Base-by-base conservation (phyloP, 2,888 invertebrate species). In the Hypsopygia costalis region DNA sequence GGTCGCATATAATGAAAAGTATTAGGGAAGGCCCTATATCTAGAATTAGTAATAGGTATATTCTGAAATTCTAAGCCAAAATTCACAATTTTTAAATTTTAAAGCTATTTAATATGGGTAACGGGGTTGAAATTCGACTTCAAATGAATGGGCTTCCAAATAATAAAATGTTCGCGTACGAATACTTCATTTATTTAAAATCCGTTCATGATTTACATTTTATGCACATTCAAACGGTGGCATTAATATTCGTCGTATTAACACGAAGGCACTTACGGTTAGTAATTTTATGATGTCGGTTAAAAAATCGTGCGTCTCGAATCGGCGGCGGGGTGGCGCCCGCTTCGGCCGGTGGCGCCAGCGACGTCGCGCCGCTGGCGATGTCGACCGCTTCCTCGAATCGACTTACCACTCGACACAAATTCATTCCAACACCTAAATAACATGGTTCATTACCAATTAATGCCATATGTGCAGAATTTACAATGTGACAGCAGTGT, bases 301-400 rank as follows among this genome's bases (percentile, higher is more conserved):
- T 57, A 71, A 80, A 81, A 70, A 75, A 72, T 65, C 53, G 57
- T 62, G 46, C 55, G 71, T 58, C 64, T 68, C 58, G 69, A 55
- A 62, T 62, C 55, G 25, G 58, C 44, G 58, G 46, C 57, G 62
- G 49, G 47, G 59, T 55, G 85, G 83, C 83, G 86, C 86, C 81
- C 69, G 33, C 37, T 30, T 31, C 39, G 27, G 46, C 51, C 51
- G 49, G 43, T 74, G 86, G 86, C 86, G 86, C 86, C 86, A 64
- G 37, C 40, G 60, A 53, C 57, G 66, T 59, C 54, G 51, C 63
- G 69, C 47, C 71, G 69, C 56, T 63, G 62, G 45, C 64, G 62
- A 46, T 63, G 64, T 49, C 59, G 66, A 56, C 66, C 64, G 74
- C 63, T 86, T 87, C 85, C 81, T 77, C 77, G 85, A 86, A 86